Evolutionary conservation across 1,140 invertebrate species (phyloP).

Genomic region (Lepidurus couesii): DNA sequence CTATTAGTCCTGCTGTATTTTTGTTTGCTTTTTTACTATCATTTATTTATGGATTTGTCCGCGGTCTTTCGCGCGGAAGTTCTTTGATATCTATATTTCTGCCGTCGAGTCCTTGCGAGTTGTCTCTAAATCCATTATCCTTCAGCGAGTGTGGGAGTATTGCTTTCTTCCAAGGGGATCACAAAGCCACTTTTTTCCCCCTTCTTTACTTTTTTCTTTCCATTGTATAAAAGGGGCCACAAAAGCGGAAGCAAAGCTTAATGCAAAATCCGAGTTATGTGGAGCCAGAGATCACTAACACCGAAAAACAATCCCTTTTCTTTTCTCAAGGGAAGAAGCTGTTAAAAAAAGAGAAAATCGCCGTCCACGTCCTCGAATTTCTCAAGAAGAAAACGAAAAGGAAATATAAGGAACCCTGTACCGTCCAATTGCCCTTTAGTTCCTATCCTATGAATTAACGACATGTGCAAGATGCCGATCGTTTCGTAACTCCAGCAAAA

Average conservation of each 20-base stretch:
- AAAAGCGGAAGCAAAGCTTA: background rate
- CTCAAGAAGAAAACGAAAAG: too few species aligned
- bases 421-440: too few species aligned
- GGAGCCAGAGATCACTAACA: background rate
- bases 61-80: too few species aligned
- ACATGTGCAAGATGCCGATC: too few species aligned
- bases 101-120: too few species aligned
- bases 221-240: background rate
- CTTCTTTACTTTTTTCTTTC: background rate
- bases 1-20: background rate
- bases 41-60: background rate
- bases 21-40: background rate
- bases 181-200: background rate
- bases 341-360: background rate
- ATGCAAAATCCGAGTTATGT: background rate
- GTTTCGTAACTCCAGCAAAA: too few species aligned
- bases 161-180: background rate
- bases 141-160: too few species aligned
- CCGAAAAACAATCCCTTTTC: slow-evolving; percentile 8
- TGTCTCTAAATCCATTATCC: too few species aligned
- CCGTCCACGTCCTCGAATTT: background rate
- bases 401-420: too few species aligned
- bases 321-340: background rate
- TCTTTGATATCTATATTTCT: too few species aligned
- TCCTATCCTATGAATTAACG: too few species aligned